Evolutionary conservation across 2,888 invertebrate species (phyloP).

Genomic region (Amblyjoppa fuscipennis): DNA sequence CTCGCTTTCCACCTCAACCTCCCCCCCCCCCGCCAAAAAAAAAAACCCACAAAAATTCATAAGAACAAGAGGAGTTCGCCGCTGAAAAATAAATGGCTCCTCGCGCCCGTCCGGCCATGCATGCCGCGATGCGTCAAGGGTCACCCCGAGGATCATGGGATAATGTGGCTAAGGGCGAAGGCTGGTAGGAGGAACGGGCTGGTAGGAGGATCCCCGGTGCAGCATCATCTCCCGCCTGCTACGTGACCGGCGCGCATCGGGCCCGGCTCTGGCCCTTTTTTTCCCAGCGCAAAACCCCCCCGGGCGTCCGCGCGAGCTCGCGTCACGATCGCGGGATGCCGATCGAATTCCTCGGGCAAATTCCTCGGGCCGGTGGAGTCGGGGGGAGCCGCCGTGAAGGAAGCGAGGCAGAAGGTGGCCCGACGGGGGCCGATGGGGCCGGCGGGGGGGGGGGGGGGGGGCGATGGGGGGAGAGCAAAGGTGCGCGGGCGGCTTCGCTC

Average conservation of each 20-base stretch:
- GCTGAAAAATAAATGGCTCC: background rate
- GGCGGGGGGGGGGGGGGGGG: constrained; percentile 49
- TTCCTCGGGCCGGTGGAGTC: constrained; percentile 69
- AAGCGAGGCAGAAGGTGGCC: constrained; percentile 59
- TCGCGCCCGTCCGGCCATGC: background rate
- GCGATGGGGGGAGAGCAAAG: constrained; percentile 60
- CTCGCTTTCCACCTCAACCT: too few relatives aligned
- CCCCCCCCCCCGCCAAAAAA: too few relatives aligned
- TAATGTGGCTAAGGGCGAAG: constrained; percentile 17
- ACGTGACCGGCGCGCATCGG: constrained; percentile 8
- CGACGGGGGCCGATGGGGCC: constrained; percentile 61
- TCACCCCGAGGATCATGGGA: constrained; percentile 11
- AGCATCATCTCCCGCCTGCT: constrained; percentile 28
- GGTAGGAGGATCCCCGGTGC: constrained; percentile 16
- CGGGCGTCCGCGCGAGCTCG: constrained; percentile 23
- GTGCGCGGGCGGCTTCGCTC: constrained; percentile 58
- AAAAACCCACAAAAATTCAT: background rate
- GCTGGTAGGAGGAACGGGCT: background rate
- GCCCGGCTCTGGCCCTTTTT: constrained; percentile 38
- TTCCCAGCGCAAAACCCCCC: constrained; percentile 35
- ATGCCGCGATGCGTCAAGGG: constrained; percentile 20
- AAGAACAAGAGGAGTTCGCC: background rate
- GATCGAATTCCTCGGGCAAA: constrained; percentile 76
- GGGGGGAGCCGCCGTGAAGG: constrained; percentile 54
- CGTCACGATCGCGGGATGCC: constrained; percentile 69